Evolutionary conservation across 2,888 invertebrate genomes (phyloP).

Genomic region (Lasiommata megera): DNA sequence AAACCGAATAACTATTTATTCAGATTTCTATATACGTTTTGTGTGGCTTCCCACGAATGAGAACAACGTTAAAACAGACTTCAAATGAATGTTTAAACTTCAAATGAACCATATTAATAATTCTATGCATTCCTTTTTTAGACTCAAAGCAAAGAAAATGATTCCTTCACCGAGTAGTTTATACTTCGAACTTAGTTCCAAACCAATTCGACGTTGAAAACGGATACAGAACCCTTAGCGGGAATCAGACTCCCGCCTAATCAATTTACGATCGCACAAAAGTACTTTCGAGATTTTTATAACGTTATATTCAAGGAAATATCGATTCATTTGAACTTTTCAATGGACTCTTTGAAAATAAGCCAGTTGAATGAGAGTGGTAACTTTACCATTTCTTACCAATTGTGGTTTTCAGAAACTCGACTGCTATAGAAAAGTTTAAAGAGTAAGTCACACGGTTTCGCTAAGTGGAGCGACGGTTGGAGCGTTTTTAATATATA

Average conservation of each 20-base stretch:
- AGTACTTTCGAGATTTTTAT: constrained; percentile 25
- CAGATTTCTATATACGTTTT: no score
- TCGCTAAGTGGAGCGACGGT: not conserved
- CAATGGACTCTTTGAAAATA: constrained; percentile 26
- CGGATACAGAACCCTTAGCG: constrained; percentile 18
- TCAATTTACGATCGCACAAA: constrained; percentile 19
- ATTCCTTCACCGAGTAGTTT: not conserved
- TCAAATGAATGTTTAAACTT: no score
- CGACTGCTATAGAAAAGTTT: constrained; percentile 2
- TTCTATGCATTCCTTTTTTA: not conserved
- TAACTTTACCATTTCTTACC: constrained; percentile 10
- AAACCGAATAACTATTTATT: no score
- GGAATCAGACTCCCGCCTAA: constrained; percentile 9
- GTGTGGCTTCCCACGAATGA: no score
- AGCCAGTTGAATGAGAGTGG: constrained; percentile 17
- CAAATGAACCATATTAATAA: no score
- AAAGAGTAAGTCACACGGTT: not conserved
- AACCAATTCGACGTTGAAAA: constrained; percentile 30
- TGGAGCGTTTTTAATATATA: not conserved
- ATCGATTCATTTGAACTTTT: constrained; percentile 25
- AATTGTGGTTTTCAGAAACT: constrained; percentile 1
- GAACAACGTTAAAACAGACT: no score
- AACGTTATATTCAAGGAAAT: constrained; percentile 13
- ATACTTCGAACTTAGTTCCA: constrained; percentile 8
- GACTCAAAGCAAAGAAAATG: not conserved